Percentiles rank a stretch among this genome's conserved stretches.
Evolutionary conservation across 1,140 invertebrate species (phyloP).

Genomic region (Ips typographus): DNA sequence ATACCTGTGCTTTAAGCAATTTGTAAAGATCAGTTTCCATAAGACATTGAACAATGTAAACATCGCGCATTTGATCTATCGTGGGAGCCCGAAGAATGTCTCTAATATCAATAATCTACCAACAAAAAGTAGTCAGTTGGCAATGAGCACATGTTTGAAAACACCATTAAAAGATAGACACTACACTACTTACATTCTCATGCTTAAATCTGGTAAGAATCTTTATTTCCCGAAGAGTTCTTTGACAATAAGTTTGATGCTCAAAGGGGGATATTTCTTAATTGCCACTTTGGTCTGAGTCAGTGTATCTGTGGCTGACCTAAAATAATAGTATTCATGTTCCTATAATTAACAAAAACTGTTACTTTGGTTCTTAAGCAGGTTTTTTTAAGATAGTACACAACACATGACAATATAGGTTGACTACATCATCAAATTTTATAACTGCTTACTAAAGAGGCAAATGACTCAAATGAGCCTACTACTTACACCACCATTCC

Average conservation of each 20-base stretch:
- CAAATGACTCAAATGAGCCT: too few relatives aligned
- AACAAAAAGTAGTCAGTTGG: too few relatives aligned
- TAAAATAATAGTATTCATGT: conserved; percentile 49
- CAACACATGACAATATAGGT: too few relatives aligned
- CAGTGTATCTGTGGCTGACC: conserved; percentile 86
- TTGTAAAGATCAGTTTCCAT: conserved; percentile 99
- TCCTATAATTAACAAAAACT: too few relatives aligned
- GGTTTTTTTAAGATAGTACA: too few relatives aligned
- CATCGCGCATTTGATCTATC: conserved; percentile 99
- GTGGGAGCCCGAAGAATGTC: conserved; percentile 94
- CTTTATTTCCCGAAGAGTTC: conserved; percentile 98
- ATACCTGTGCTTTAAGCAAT: conserved; percentile 96
- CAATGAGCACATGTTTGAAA: too few relatives aligned
- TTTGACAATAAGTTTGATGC: conserved; percentile 99
- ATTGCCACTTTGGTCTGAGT: conserved; percentile 97
- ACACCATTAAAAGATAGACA: too few relatives aligned
- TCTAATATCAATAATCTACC: conserved; percentile 97
- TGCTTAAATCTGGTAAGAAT: conserved; percentile 99
- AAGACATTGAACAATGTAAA: conserved; percentile 99
- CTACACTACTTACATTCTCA: conserved; percentile 89
- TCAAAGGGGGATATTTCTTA: conserved; percentile 99
- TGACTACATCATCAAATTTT: too few relatives aligned
- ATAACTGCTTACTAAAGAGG: too few relatives aligned
- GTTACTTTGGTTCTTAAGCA: too few relatives aligned
- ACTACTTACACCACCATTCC: conserved; percentile 98